Evolutionary conservation across 2,888 invertebrate species (phyloP), one percentile per base, ranked within the genome.

Genomic region (Tineola bisselliella): DNA sequence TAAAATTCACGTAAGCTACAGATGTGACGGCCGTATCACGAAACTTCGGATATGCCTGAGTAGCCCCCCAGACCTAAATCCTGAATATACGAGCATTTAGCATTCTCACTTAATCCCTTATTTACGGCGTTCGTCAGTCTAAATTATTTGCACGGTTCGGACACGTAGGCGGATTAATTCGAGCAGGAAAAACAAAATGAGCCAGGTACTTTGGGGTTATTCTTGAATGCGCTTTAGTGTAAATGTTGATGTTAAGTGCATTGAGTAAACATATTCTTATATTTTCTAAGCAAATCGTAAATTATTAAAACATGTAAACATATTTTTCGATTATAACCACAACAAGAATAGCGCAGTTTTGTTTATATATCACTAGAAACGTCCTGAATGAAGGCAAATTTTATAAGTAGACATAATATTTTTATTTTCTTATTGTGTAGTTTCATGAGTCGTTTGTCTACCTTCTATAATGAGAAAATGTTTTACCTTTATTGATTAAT

Each of bases 1-100:
- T n/a, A n/a, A n/a, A n/a, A n/a, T n/a, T n/a, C n/a, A n/a, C n/a
- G n/a, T n/a, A n/a, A n/a, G n/a, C n/a, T n/a, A n/a, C n/a, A n/a
- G n/a, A n/a, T n/a, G n/a, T n/a, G n/a, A n/a, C n/a, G n/a, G n/a
- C n/a, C n/a, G n/a, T n/a, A n/a, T n/a, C n/a, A n/a, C n/a, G n/a
- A n/a, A n/a, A n/a, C n/a, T n/a, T n/a, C n/a, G n/a, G n/a, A n/a
- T n/a, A n/a, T n/a, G n/a, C n/a, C n/a, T n/a, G n/a, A n/a, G n/a
- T n/a, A n/a, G n/a, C n/a, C n/a, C n/a, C n/a, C n/a, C n/a, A 12
- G 18, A 54, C 54, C 54, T 33, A 64, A 78, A 77, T 74, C 75
- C 77, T 74, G 76, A 81, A 81, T 81, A 78, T 76, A 77, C 77
- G 75, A 68, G 72, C 71, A 74, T 81, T 81, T 74, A 77, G 74